A percentile compares a stretch with the other conserved stretches of the same genome.
These are phyloP conservation scores for Chanos chanos DNA, from an alignment of 2,797 vertebrate genomes.

Conservation along the genomic window DNA sequence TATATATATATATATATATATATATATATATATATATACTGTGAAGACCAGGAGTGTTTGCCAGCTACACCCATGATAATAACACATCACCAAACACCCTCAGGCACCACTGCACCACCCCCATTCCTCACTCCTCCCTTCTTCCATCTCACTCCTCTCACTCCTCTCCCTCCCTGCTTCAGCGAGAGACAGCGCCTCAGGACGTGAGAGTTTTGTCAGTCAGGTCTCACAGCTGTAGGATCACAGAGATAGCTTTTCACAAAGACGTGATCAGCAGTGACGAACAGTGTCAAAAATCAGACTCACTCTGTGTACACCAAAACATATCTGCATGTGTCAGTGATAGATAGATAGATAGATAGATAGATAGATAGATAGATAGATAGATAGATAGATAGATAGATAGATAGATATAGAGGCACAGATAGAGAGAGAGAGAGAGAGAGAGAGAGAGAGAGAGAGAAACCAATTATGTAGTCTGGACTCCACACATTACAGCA, in stretches of 20 bases:
- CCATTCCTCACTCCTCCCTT: neutral
- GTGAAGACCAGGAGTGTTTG: constrained; percentile 19
- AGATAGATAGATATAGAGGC: neutral
- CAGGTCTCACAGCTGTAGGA: neutral
- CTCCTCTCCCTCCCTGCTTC: neutral
- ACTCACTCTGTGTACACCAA: too few species aligned
- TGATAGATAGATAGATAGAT: too few species aligned
- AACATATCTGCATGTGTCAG: too few species aligned
- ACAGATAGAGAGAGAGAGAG: neutral
- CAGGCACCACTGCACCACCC: neutral
- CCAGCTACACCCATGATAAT: constrained; percentile 18
- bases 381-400: neutral
- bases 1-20: neutral
- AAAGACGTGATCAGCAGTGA: too few species aligned
- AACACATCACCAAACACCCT: too few species aligned
- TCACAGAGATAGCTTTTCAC: neutral
- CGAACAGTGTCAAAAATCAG: too few species aligned
- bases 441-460: too few species aligned
- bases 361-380: too few species aligned
- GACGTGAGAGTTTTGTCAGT: neutral
- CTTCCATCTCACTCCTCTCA: neutral
- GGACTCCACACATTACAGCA: too few species aligned
- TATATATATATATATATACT: neutral
- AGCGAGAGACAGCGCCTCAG: too few species aligned
- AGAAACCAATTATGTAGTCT: too few species aligned